These are phyloP conservation scores for Phrynocephalus guinanensis DNA, from an alignment of 2,797 vertebrate species.

Conservation along the genomic window DNA sequence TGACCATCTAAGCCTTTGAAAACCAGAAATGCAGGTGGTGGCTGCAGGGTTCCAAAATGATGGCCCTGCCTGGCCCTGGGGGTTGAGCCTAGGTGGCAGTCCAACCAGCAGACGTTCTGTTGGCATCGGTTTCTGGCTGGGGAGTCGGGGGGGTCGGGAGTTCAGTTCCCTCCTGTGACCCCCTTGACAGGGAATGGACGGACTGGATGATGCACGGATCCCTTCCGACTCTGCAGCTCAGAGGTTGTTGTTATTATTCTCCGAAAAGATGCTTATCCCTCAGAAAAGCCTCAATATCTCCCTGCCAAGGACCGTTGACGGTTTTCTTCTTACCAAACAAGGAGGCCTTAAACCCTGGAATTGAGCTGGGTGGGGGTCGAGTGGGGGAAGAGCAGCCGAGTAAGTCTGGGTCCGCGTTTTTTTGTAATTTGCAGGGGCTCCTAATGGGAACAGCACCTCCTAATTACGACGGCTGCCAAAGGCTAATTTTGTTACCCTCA, in stretches of 20 bases:
- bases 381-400: constrained; percentile 62
- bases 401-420: constrained; percentile 84
- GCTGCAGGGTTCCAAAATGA: no score
- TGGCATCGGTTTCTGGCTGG: no score
- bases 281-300: constrained; percentile 54
- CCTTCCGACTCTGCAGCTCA: not conserved
- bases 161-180: no score
- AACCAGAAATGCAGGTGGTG: not conserved
- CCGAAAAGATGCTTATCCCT: constrained; percentile 30
- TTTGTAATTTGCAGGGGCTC: constrained; percentile 86
- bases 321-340: constrained; percentile 79
- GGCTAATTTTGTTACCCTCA: constrained; percentile 86
- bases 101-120: no score
- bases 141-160: no score
- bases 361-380: constrained; percentile 61
- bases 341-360: constrained; percentile 79
- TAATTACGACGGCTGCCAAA: constrained; percentile 86
- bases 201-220: not conserved
- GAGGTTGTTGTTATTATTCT: not conserved
- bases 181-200: no score
- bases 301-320: constrained; percentile 63
- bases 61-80: no score
- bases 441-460: constrained; percentile 87
- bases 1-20: not conserved
- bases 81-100: no score